A percentile compares a stretch with the other conserved stretches of the same genome.
phyloP scores from a whole-genome alignment of 2,113 vertebrate species.

The Dipodomys spectabilis region DNA sequence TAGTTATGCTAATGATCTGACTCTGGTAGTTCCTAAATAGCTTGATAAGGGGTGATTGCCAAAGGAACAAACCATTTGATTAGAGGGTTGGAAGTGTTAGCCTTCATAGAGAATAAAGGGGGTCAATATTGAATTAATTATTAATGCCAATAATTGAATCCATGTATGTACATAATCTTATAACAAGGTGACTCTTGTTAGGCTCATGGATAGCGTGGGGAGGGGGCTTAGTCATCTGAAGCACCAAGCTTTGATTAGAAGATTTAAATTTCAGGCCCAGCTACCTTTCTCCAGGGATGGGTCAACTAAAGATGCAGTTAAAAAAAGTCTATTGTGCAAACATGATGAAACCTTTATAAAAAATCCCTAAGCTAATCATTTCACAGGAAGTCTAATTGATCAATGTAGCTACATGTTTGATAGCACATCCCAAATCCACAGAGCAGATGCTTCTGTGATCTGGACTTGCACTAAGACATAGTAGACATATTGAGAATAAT shows the following conservation, averaged over 20 bases:
- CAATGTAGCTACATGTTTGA: not conserved
- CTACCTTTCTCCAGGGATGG: fast-evolving
- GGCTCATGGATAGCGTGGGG: not conserved
- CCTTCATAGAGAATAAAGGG: not conserved
- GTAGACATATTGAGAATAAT: not conserved
- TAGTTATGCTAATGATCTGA: not conserved
- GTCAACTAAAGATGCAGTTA: not conserved
- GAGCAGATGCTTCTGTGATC: no score
- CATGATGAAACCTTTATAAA: not conserved
- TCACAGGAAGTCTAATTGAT: not conserved
- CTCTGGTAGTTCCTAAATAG: fast-evolving
- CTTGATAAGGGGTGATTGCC: not conserved
- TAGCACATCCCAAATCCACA: fast-evolving
- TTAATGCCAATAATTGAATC: not conserved
- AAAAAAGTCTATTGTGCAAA: no score
- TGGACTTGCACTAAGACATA: no score
- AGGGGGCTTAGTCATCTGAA: not conserved
- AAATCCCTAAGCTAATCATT: not conserved
- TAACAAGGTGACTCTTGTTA: not conserved
- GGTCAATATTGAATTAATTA: not conserved
- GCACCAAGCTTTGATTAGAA: not conserved
- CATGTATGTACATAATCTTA: not conserved
- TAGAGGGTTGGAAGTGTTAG: not conserved
- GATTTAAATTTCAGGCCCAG: not conserved
- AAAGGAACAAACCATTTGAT: not conserved